These are phyloP conservation scores for Andrena flavipes DNA, from an alignment of 2,888 invertebrate genomes.

Conservation along the genomic window DNA sequence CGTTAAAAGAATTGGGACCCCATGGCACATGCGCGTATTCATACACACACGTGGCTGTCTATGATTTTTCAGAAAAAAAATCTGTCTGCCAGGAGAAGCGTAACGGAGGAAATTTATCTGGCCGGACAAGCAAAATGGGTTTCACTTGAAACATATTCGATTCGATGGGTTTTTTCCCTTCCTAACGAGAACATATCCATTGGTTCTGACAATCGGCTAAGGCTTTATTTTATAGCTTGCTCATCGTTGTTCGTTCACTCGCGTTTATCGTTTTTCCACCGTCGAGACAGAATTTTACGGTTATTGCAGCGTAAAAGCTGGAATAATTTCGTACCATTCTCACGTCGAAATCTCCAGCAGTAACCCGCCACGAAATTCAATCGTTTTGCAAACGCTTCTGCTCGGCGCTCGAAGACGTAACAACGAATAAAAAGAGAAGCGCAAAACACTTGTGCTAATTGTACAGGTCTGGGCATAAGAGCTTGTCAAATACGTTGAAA, in stretches of 20 bases:
- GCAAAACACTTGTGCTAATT: neutral
- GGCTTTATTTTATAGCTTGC: constrained; percentile 37
- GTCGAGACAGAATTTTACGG: constrained; percentile 14
- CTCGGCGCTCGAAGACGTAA: too few species aligned
- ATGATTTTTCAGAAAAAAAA: constrained; percentile 41
- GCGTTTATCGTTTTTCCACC: constrained; percentile 31
- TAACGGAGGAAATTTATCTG: constrained; percentile 27
- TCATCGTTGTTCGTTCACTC: constrained; percentile 20
- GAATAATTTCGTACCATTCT: neutral
- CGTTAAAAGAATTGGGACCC: constrained; percentile 12
- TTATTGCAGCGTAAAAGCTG: neutral
- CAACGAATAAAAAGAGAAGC: too few species aligned
- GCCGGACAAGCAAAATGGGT: constrained; percentile 24
- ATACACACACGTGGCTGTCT: neutral
- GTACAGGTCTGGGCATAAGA: neutral
- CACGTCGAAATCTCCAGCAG: neutral
- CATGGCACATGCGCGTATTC: too few species aligned
- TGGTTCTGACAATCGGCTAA: constrained; percentile 35
- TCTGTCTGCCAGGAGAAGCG: constrained; percentile 1
- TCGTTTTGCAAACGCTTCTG: too few species aligned
- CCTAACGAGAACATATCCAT: constrained; percentile 21
- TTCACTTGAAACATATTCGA: constrained; percentile 45
- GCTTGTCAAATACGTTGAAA: neutral
- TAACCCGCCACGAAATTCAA: too few species aligned
- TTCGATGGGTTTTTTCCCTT: constrained; percentile 26